These are phyloP conservation scores for Balaeniceps rex DNA, from an alignment of 2,113 vertebrate species.

Conservation along the genomic window DNA sequence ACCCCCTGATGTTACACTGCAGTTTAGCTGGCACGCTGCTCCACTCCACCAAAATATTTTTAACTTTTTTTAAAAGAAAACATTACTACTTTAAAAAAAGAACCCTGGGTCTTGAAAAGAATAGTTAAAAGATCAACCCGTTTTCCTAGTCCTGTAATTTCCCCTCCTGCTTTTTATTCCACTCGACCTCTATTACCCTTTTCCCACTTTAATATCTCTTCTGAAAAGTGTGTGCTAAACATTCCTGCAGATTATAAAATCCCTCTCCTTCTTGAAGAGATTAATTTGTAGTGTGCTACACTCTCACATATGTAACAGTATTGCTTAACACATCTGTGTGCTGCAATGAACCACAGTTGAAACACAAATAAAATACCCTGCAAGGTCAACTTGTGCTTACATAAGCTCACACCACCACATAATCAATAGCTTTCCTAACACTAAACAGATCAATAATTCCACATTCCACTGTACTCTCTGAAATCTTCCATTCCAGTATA, in stretches of 20 bases:
- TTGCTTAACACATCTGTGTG: not conserved
- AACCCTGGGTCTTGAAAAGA: not conserved
- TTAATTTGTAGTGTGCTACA: not conserved
- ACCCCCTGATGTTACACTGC: not conserved
- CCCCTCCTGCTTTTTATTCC: not conserved
- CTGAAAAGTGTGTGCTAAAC: not conserved
- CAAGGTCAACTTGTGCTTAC: constrained; percentile 28
- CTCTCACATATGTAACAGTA: not conserved
- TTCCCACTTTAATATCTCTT: not conserved
- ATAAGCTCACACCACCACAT: not conserved
- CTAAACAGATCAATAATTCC: constrained; percentile 22
- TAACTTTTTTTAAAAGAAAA: not conserved
- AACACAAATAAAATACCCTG: not conserved
- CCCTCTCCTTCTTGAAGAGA: not conserved
- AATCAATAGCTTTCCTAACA: constrained; percentile 21
- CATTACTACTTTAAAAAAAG: not conserved
- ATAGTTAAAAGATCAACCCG: not conserved
- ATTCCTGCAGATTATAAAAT: not conserved
- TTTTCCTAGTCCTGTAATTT: not conserved
- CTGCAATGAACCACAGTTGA: not conserved
- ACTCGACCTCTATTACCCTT: not conserved
- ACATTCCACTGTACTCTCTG: not conserved
- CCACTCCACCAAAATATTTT: not conserved
- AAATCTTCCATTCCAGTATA: not conserved
- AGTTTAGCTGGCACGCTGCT: not conserved